A percentile compares a stretch with the other conserved stretches of the same genome.
phyloP scores from a whole-genome alignment of 1,140 invertebrate species.

The Trinorchestia longiramus region DNA sequence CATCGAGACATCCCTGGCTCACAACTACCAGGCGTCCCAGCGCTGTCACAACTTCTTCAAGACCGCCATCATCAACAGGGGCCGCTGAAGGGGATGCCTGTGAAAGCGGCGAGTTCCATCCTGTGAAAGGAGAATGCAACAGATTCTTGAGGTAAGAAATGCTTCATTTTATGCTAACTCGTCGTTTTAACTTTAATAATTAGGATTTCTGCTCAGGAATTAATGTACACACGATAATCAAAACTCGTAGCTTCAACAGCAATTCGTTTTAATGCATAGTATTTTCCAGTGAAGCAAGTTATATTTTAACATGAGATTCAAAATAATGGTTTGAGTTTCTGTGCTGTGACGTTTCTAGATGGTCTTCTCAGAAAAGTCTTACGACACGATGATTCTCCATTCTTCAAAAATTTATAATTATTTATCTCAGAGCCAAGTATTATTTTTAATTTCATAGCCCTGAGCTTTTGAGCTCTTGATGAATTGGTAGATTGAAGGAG shows the following conservation, averaged over 20 bases:
- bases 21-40: neutral
- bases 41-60: neutral
- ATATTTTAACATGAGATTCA: neutral
- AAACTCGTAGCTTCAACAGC: neutral
- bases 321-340: neutral
- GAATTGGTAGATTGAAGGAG: too few relatives aligned
- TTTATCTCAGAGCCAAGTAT: too few relatives aligned
- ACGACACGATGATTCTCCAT: too few relatives aligned
- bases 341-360: neutral
- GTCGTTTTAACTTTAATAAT: neutral
- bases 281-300: neutral
- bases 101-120: conserved; percentile 76
- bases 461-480: too few relatives aligned
- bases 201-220: neutral
- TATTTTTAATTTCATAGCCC: too few relatives aligned
- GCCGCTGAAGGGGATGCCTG: conserved; percentile 70
- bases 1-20: neutral
- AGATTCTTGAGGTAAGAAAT: conserved; percentile 70
- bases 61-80: conserved; percentile 65
- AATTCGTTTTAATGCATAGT: neutral
- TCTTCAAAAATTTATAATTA: too few relatives aligned
- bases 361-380: too few relatives aligned
- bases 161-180: neutral
- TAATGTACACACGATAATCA: neutral
- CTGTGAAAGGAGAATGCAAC: conserved; percentile 80